phyloP scores from a whole-genome alignment of 2,113 vertebrate species.

The Phyllopteryx taeniolatus region DNA sequence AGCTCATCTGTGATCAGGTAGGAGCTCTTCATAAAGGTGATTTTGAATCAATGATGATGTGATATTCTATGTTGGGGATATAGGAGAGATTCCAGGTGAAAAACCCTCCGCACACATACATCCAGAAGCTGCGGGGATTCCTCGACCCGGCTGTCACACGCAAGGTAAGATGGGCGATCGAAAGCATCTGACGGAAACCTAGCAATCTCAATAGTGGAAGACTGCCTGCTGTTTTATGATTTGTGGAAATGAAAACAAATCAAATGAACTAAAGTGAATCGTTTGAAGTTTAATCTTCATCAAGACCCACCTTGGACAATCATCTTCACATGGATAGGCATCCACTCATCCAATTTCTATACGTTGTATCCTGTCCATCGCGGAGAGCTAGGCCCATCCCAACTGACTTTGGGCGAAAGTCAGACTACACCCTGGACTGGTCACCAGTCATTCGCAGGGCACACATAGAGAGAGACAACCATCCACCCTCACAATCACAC shows the following conservation, averaged over 20 bases:
- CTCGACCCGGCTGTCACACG: slow-evolving; percentile 88
- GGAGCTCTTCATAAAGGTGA: slow-evolving; percentile 2
- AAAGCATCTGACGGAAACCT: not conserved
- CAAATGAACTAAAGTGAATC: not conserved
- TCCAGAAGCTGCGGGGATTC: slow-evolving; percentile 90
- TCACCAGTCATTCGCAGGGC: too few species aligned
- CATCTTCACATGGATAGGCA: not conserved
- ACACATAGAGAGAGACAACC: too few species aligned
- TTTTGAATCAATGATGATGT: not conserved
- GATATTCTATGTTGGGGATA: slow-evolving; percentile 19
- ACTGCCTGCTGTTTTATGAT: not conserved
- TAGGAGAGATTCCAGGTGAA: slow-evolving; percentile 96
- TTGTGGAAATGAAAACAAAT: too few species aligned
- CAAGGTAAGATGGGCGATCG: slow-evolving; percentile 74
- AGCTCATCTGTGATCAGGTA: slow-evolving; percentile 91
- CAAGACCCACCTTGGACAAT: not conserved
- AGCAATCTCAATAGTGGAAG: not conserved
- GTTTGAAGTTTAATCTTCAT: not conserved
- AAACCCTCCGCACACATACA: slow-evolving; percentile 92
- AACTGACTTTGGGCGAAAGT: not conserved
- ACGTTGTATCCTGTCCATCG: not conserved
- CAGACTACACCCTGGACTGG: not conserved
- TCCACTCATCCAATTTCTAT: not conserved
- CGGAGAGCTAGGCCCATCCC: too few species aligned
- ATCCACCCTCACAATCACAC: too few species aligned